Percentiles rank a stretch among this genome's conserved stretches.
These are phyloP conservation scores for Labeo calbasu DNA, from an alignment of 2,797 vertebrate genomes.

Conservation along the genomic window DNA sequence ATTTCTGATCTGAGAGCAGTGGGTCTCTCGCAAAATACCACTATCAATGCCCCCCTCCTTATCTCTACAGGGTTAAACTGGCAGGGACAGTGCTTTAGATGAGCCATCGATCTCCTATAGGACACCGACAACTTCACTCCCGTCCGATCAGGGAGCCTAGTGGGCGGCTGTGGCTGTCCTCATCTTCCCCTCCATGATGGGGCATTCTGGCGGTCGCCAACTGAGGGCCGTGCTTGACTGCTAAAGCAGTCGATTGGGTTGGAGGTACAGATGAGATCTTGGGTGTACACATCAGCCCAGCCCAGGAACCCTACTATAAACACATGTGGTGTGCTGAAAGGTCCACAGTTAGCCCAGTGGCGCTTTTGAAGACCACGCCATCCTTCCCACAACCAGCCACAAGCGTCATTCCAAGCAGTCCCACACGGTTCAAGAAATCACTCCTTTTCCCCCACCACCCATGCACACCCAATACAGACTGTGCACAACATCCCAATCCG, in stretches of 20 bases:
- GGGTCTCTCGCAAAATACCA: constrained; percentile 48
- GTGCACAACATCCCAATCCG: constrained; percentile 41
- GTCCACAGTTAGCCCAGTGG: constrained; percentile 56
- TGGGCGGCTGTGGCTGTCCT: constrained; percentile 57
- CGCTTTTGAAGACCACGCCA: constrained; percentile 57
- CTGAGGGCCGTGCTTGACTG: constrained; percentile 63
- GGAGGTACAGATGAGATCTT: constrained; percentile 55
- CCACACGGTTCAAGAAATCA: constrained; percentile 56
- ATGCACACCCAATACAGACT: constrained; percentile 51
- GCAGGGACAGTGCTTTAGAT: constrained; percentile 54
- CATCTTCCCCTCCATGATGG: constrained; percentile 60
- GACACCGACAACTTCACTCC: constrained; percentile 45
- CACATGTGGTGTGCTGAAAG: constrained; percentile 59
- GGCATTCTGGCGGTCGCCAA: constrained; percentile 56
- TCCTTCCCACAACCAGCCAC: constrained; percentile 57
- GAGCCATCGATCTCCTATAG: constrained; percentile 50
- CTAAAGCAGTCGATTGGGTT: constrained; percentile 59
- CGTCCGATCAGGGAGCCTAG: constrained; percentile 51
- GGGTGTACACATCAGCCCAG: constrained; percentile 59
- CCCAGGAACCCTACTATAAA: constrained; percentile 61
- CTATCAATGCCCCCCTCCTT: constrained; percentile 47
- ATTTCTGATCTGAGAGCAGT: constrained; percentile 26
- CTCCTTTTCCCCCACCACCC: constrained; percentile 44
- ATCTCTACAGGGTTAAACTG: constrained; percentile 49
- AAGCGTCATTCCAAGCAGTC: constrained; percentile 54